Evolutionary conservation across 2,797 vertebrate genomes (phyloP), one percentile per base, ranked within the genome.

Genomic region (Squalus acanthias): DNA sequence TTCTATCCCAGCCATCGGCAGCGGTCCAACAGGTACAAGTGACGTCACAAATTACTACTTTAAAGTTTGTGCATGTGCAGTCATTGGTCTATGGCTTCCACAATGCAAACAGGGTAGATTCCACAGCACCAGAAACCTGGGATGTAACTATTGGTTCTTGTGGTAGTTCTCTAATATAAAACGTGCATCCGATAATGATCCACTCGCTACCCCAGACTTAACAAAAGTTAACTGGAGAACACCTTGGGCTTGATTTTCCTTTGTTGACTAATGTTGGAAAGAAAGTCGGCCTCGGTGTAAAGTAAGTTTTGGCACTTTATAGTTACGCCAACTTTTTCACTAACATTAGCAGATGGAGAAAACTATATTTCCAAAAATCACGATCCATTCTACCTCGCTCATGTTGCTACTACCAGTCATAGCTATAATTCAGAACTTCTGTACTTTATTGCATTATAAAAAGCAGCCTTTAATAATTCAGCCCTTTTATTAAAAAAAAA

Each of bases 361-460:
- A 93, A 93, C 3, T 5, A 50, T 22, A 50, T 46, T 85, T 39
- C n/a, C n/a, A 63, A 24, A 65, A 67, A 69, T 69, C 65, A 93
- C 69, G 17, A 91, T 91, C 2, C 6, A 95, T 29, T 46, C 46
- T n/a, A 46, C 22, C n/a, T 29, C 69, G 1, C 12, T 50, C 39
- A 50, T 50, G 2, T 74, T 76, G 8, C 53, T 74, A 57, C 70
- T 95, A 17, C 46, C 70, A n/a, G 22, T 39, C 46, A 76, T 97
- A 98, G 97, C 97, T 96, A 97, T 96, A 97, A 97, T 97, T 98
- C 97, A 97, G 97, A 98, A 98, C 98, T 98, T 98, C 97, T 97
- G 98, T 97, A 97, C 97, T 97, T 99, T 99, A 99, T 99, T 99
- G 99, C 99, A 98, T 99, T 98, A 98, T 98, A 98, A 98, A 99